Base-by-base conservation (phyloP, 2,888 invertebrate genomes). In the Eutolmus rufibarbis region DNA sequence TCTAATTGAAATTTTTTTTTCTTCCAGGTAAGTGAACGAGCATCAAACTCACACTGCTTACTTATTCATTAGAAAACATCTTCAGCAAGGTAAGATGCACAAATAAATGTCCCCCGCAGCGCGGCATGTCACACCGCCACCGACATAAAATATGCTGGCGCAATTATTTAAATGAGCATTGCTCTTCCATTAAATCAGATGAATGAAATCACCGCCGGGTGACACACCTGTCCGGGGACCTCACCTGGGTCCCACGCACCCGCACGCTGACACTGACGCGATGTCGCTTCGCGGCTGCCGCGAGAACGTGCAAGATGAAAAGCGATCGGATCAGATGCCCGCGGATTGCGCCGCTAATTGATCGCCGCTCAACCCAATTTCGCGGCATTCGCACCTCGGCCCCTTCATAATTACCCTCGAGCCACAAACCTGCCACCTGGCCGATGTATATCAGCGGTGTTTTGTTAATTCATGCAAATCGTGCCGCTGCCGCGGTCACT, bases 401-500 rank as follows among this genome's bases (percentile, higher is more conserved):
- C 14, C 31, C 9, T 84, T 84, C 40, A 84, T 84, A 66, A 43
- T 66, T 84, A 28, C 51, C 66, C 66, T 9, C 74, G 74, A 74
- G 40, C 57, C 31, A 23, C 74, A 37, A 14, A 4, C 37, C 31
- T 34, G 19, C 43, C 43, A 19, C 37, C 31, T 34, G n/a, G n/a
- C 43, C 40, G 74, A 8, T 74, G 16, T 37, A 31, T 28, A 74
- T 85, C 66, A 85, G 34, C 43, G 40, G 43, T 43, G 46, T 34
- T 66, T 66, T 66, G 85, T 74, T 74, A 85, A 85, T 85, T 46
- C 74, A 85, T 85, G 85, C 46, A 85, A 85, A 85, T 85, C 46
- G 74, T 74, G 85, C 46, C 46, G 43, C 46, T 43, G 23, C 23
- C 9, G 74, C 23, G 40, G 23, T 37, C 66, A 40, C n/a, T 34